Evolutionary conservation across 1,140 invertebrate species (phyloP).

Genomic region (Drosophila auraria): DNA sequence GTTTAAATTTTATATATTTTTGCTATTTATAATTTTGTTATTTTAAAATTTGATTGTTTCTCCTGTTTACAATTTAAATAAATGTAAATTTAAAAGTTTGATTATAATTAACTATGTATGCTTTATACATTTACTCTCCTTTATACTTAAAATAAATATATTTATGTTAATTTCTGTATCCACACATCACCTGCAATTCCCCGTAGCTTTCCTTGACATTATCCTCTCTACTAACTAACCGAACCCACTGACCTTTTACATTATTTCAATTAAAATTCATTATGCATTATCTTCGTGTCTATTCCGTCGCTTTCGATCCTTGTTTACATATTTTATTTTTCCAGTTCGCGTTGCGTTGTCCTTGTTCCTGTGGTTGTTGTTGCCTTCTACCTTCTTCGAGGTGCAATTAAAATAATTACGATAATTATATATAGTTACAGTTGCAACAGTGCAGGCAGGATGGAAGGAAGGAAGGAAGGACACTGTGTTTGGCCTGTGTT

Average conservation of each 20-base stretch:
- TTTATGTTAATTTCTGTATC: neutral
- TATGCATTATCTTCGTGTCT: slow-evolving; percentile 43
- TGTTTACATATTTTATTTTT: slow-evolving; percentile 59
- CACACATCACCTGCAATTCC: neutral
- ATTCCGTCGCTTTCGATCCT: slow-evolving; percentile 45
- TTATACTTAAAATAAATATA: neutral
- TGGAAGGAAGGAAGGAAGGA: slow-evolving; percentile 8
- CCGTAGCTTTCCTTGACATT: neutral
- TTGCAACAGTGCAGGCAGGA: slow-evolving; percentile 3
- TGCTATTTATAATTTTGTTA: no score
- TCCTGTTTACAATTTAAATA: no score
- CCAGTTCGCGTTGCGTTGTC: slow-evolving; percentile 18
- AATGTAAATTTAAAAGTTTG: neutral
- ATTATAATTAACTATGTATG: no score
- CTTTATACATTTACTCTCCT: neutral
- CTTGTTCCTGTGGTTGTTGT: slow-evolving; percentile 2
- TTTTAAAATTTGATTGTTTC: no score
- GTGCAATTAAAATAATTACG: slow-evolving; percentile 63
- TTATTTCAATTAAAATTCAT: slow-evolving; percentile 45
- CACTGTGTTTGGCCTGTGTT: slow-evolving; percentile 21
- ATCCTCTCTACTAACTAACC: neutral
- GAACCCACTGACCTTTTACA: slow-evolving; percentile 38
- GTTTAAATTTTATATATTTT: no score
- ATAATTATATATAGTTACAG: slow-evolving; percentile 58
- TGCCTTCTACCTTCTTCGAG: slow-evolving; percentile 10